Evolutionary conservation across 1,140 invertebrate species (phyloP), one percentile per base, ranked within the genome.

Genomic region (Drosophila pectinifera): DNA sequence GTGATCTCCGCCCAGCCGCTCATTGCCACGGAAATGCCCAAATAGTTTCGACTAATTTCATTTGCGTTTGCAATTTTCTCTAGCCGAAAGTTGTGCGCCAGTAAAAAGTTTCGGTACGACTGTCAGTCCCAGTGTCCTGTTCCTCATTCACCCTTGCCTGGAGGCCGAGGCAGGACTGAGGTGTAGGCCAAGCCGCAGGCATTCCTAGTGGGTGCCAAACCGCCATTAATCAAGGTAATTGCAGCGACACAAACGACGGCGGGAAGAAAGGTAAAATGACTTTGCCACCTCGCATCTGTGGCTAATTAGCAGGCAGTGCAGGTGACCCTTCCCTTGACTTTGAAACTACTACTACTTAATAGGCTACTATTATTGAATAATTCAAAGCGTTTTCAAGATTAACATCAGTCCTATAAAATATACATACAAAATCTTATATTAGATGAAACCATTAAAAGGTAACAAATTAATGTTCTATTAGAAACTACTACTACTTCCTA

Each of bases 1-100:
- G 18, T 20, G 26, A 26, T n/a, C 28, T 5, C 13, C 36, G 14
- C 14, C 18, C 18, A 14, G n/a, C 64, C 16, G n/a, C 64, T 49
- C 36, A 64, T 64, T 67, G 36, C 64, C 45, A 20, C 58, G 64
- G 59, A 68, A 68, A 65, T 72, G 56, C 43, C 64, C 63, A 75
- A 88, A 88, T 88, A 88, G 84, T 88, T 88, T 88, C 76, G 59
- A 84, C 84, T 80, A 84, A 88, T 88, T 89, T 83, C 64, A 88
- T 89, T 88, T 89, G 83, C 80, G 76, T 88, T 89, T 77, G 83
- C 83, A 79, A 39, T 83, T 88, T 88, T 88, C 76, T 58, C 72
- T 73, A 51, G 56, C 58, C 58, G 45, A 76, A 80, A 78, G 39
- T 53, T 77, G 28, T 77, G 51, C 8, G 20, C 45, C 11, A 46